A percentile compares a stretch with the other conserved stretches of the same genome.
Evolutionary conservation across 2,888 invertebrate genomes (phyloP).

Genomic region (Noctua janthina): DNA sequence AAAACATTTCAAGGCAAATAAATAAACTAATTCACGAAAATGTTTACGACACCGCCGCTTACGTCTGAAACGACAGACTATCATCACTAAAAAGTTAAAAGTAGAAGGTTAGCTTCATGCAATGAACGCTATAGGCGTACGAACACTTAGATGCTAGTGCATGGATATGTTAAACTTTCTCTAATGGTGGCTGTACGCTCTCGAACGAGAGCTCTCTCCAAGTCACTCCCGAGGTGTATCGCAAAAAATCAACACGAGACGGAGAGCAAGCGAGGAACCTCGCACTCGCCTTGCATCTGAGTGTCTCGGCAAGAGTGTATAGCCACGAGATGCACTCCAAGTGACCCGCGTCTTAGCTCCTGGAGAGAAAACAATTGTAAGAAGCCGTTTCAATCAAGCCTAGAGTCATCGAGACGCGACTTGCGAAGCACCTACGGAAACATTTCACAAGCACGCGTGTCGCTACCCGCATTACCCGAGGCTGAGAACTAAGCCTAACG

Average conservation of each 20-base stretch:
- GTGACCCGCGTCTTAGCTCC: no score
- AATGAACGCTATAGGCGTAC: not conserved
- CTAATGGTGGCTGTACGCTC: not conserved
- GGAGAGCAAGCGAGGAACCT: not conserved
- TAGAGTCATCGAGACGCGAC: no score
- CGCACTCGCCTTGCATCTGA: not conserved
- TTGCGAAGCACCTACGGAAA: no score
- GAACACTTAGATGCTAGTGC: not conserved
- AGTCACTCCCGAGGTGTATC: not conserved
- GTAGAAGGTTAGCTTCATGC: slow-evolving; percentile 3
- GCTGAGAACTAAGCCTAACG: no score
- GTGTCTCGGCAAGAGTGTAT: not conserved
- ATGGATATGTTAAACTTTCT: not conserved
- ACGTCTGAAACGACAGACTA: slow-evolving; percentile 72
- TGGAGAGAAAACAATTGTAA: not conserved
- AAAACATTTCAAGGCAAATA: slow-evolving; percentile 43
- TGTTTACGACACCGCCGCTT: slow-evolving; percentile 68
- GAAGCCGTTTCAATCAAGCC: not conserved
- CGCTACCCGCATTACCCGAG: no score
- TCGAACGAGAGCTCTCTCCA: not conserved
- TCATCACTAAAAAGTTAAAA: not conserved
- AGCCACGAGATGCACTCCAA: no score
- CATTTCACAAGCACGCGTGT: no score
- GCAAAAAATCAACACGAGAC: not conserved
- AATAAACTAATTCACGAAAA: slow-evolving; percentile 61